Evolutionary conservation across 2,888 invertebrate genomes (phyloP).

Genomic region (Odontothrips loti): DNA sequence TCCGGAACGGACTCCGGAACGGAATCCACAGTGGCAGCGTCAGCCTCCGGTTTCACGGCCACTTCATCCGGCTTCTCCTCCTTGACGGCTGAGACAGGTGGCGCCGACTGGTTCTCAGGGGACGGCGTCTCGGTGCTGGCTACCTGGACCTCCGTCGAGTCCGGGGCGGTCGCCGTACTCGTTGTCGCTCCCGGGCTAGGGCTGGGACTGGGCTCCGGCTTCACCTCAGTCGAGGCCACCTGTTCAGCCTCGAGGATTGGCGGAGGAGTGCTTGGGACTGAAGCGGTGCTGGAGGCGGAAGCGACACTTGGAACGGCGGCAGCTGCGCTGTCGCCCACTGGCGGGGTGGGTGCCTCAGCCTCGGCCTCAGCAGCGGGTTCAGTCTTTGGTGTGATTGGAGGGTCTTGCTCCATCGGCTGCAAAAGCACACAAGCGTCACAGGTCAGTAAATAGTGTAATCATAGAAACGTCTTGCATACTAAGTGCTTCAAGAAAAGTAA

Average conservation of each 20-base stretch:
- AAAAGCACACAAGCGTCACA: neutral
- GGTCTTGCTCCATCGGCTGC: neutral
- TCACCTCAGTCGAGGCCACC: conserved; percentile 34
- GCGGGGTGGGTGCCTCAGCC: conserved; percentile 50
- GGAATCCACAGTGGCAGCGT: too few relatives aligned
- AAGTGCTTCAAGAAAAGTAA: too few relatives aligned
- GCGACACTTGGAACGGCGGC: too few relatives aligned
- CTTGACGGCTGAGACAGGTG: conserved; percentile 22
- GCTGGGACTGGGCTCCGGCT: neutral
- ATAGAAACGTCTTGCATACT: too few relatives aligned
- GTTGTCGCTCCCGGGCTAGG: neutral
- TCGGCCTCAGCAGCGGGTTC: conserved; percentile 34
- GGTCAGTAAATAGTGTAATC: too few relatives aligned
- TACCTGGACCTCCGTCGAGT: neutral
- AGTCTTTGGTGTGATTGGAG: conserved; percentile 29
- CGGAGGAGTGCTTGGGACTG: too few relatives aligned
- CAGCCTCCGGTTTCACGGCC: conserved; percentile 31
- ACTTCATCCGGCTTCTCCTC: conserved; percentile 35
- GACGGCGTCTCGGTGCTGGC: conserved; percentile 29
- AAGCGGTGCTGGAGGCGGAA: conserved; percentile 31
- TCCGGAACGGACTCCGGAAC: too few relatives aligned
- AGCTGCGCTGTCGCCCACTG: conserved; percentile 31
- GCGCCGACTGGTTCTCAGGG: conserved; percentile 30
- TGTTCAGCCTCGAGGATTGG: conserved; percentile 36
- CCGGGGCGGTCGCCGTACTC: neutral